Percentiles rank a stretch among this genome's conserved stretches.
Conservation (phyloP, 2,113 vertebrate species). For the Plectropomus leopardus region DNA sequence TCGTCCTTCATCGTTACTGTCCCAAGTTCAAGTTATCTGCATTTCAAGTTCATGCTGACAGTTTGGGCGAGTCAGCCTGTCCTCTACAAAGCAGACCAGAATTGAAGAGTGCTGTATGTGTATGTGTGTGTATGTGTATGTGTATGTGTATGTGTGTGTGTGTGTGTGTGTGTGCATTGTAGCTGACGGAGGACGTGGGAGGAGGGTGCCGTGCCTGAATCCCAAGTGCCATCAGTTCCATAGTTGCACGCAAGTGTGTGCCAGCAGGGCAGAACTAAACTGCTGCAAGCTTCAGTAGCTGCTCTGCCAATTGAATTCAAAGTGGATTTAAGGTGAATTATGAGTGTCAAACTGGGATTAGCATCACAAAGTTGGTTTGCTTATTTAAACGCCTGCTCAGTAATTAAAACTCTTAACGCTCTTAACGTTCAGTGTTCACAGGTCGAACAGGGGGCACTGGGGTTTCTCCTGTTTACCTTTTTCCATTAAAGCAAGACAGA, state of each 20-base stretch:
- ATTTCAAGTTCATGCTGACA: conserved; percentile 42
- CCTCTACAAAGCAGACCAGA: conserved; percentile 16
- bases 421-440: conserved; percentile 8
- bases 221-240: conserved; percentile 41
- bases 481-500: background rate
- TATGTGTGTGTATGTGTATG: conserved; percentile 1
- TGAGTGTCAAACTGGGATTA: conserved; percentile 53
- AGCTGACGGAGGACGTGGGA: background rate
- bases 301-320: conserved; percentile 33
- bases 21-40: conserved; percentile 21
- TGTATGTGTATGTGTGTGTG: conserved; percentile 17
- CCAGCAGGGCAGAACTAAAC: conserved; percentile 67
- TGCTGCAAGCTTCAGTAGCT: conserved; percentile 38
- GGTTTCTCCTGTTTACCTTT: background rate
- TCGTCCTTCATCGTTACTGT: conserved; percentile 9
- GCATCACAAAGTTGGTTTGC: conserved; percentile 19
- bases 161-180: conserved; percentile 5
- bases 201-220: conserved; percentile 27
- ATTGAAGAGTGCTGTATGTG: background rate
- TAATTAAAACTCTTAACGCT: conserved; percentile 46
- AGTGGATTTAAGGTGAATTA: conserved; percentile 57
- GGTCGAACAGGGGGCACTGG: background rate
- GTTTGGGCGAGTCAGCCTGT: conserved; percentile 21
- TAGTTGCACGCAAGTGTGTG: conserved; percentile 33
- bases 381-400: conserved; percentile 29